Conservation (phyloP, 2,888 invertebrate species). For the Amblyjoppa proteus region DNA sequence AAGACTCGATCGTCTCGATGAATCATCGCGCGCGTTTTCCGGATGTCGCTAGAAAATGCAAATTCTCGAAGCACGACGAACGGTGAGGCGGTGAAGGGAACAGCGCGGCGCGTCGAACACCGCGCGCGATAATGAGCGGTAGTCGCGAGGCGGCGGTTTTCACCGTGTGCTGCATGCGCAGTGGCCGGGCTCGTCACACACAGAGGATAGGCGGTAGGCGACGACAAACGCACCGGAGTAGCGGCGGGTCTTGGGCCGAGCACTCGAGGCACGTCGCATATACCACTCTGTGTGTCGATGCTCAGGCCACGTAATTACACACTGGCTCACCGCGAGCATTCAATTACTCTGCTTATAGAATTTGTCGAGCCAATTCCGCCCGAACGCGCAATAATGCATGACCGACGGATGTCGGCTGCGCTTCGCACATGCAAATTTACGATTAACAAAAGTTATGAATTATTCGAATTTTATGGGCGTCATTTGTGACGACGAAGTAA, state of each 20-base stretch:
- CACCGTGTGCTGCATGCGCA: conserved; percentile 56
- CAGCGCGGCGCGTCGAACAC: conserved; percentile 33
- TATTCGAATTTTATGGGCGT: background rate
- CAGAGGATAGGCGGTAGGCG: conserved; percentile 4
- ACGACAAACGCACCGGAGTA: conserved; percentile 32
- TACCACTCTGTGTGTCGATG: conserved; percentile 38
- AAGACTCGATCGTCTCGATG: conserved; percentile 46
- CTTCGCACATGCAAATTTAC: conserved; percentile 10
- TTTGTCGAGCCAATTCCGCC: conserved; percentile 63
- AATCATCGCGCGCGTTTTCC: conserved; percentile 58
- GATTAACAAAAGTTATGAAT: background rate
- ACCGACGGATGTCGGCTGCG: conserved; percentile 33
- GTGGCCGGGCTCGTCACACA: conserved; percentile 33
- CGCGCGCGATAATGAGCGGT: conserved; percentile 58
- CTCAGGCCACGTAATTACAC: conserved; percentile 65
- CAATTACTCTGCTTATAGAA: conserved; percentile 68
- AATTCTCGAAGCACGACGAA: conserved; percentile 36
- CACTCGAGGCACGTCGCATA: conserved; percentile 41
- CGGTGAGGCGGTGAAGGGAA: background rate
- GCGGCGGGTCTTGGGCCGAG: conserved; percentile 29
- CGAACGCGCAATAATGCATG: conserved; percentile 51
- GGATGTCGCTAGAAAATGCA: conserved; percentile 64
- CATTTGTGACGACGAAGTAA: background rate
- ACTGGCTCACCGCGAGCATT: conserved; percentile 64
- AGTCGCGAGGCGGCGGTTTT: conserved; percentile 24